Percentiles rank a stretch among this genome's conserved stretches.
These are phyloP conservation scores for Ochotona curzoniae DNA, from an alignment of 2,113 vertebrate genomes.

Conservation along the genomic window DNA sequence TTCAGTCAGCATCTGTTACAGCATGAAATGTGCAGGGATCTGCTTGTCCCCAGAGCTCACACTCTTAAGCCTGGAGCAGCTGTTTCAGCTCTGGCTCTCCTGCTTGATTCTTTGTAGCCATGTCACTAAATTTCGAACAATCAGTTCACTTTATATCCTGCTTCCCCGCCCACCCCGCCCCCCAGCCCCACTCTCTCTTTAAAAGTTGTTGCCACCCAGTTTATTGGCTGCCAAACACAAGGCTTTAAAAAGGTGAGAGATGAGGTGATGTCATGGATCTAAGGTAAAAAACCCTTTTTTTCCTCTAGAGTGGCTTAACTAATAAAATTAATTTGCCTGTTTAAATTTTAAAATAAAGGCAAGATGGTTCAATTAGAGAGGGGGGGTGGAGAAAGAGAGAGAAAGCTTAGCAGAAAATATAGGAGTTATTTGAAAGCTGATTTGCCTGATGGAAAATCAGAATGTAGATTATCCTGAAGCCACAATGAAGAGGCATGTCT, in stretches of 20 bases:
- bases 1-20: slow-evolving; percentile 77
- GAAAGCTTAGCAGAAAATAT: slow-evolving; percentile 67
- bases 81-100: slow-evolving; percentile 79
- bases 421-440: slow-evolving; percentile 71
- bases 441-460: slow-evolving; percentile 72
- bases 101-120: slow-evolving; percentile 74
- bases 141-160: slow-evolving; percentile 81
- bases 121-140: slow-evolving; percentile 83
- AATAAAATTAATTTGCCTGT: slow-evolving; percentile 82
- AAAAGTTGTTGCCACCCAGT: slow-evolving; percentile 53
- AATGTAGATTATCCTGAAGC: slow-evolving; percentile 58
- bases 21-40: slow-evolving; percentile 64
- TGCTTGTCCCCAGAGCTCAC: slow-evolving; percentile 76
- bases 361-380: slow-evolving; percentile 79
- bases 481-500: slow-evolving; percentile 44
- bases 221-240: slow-evolving; percentile 65
- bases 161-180: neutral
- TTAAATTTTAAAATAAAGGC: slow-evolving; percentile 83
- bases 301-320: slow-evolving; percentile 68
- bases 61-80: slow-evolving; percentile 83
- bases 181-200: neutral
- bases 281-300: slow-evolving; percentile 62
- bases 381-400: slow-evolving; percentile 69
- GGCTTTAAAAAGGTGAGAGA: slow-evolving; percentile 72
- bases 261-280: slow-evolving; percentile 56